A percentile compares a stretch with the other conserved stretches of the same genome.
phyloP scores from a whole-genome alignment of 1,140 invertebrate species.

The Penaeus indicus region DNA sequence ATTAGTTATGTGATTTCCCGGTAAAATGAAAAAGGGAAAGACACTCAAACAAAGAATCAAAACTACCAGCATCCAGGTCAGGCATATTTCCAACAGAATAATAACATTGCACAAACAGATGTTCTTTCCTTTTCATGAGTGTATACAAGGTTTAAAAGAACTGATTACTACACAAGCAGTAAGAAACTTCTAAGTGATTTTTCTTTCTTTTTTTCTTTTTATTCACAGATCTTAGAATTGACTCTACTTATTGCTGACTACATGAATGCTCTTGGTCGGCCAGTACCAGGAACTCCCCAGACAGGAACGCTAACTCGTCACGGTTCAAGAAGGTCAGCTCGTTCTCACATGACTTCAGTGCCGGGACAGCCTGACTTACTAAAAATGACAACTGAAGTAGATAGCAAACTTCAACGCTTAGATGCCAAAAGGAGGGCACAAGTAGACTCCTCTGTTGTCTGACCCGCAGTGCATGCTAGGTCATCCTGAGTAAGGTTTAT shows the following conservation, averaged over 20 bases:
- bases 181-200: neutral
- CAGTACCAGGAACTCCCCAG: conserved; percentile 82
- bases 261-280: conserved; percentile 88
- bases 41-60: no score
- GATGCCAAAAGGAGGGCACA: conserved; percentile 56
- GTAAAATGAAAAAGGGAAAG: no score
- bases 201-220: conserved; percentile 62
- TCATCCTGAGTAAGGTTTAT: conserved; percentile 62
- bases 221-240: conserved; percentile 85
- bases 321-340: conserved; percentile 72
- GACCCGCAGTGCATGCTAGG: conserved; percentile 53
- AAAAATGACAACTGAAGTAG: conserved; percentile 65
- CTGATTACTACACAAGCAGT: neutral
- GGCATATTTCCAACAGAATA: no score
- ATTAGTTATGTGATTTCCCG: no score
- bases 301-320: conserved; percentile 85
- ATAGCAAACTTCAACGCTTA: conserved; percentile 59
- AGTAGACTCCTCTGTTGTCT: conserved; percentile 60
- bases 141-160: neutral
- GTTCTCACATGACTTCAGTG: conserved; percentile 41
- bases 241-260: conserved; percentile 95
- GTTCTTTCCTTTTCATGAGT: neutral
- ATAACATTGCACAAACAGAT: neutral
- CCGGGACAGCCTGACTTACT: conserved; percentile 62
- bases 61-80: no score